Evolutionary conservation across 2,797 vertebrate genomes (phyloP), one percentile per base, ranked within the genome.

Genomic region (Macrochelys suwanniensis): DNA sequence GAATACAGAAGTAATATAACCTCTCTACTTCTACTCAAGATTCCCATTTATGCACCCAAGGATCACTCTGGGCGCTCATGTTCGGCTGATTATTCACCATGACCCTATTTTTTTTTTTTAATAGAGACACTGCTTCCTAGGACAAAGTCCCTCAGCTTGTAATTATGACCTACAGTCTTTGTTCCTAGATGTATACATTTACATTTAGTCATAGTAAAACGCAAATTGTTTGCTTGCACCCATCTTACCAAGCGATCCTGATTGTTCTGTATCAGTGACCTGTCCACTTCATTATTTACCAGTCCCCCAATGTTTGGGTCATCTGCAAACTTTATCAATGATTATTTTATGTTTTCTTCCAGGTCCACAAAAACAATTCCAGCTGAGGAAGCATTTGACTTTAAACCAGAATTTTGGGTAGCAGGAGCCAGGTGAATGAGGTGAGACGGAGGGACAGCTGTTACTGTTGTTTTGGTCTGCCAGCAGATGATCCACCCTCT

Each of bases 391-490:
- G 79, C 51, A 87, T 11, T 21, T 28, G 61, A 57, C 10, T 26
- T 33, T 23, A 50, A 80, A 28, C 19, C 45, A 65, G 11, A 49
- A 49, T 15, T 26, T 31, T 1, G 7, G 33, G 19, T 33, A 45
- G 37, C 54, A 83, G 89, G 31, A 74, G 54, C 59, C 74, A 42
- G 42, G 37, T n/a, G 6, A n/a, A 33, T 17, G 16, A 17, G 61
- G 31, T n/a, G 61, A 65, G 33, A 33, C 31, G 4, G 31, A 65
- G 61, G 31, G 7, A 65, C 61, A 65, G 84, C 1, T 81, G 61
- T 1, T 74, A 53, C 42, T 49, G 31, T 16, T 79, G 26, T 33
- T 37, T 21, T 0, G 0, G 21, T 37, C 86, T 1, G 2, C 51
- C 51, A 51, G 23, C 19, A 13, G 37, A 4, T 74, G 71, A 53